Base-by-base conservation (phyloP, 2,888 invertebrate species). In the Erpobdella octoculata region DNA sequence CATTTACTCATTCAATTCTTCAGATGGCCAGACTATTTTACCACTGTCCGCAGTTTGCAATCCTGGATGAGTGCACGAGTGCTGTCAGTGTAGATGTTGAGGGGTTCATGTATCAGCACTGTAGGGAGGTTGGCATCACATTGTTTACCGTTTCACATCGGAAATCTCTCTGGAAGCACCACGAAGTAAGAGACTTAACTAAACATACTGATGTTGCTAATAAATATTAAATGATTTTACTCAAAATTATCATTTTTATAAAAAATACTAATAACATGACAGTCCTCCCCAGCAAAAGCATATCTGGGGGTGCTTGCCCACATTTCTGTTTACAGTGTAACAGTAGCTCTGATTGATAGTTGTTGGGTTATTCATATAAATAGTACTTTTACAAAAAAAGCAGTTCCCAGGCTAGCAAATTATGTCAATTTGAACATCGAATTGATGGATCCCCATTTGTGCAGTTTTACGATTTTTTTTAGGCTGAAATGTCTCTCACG, bases 21-120 rank as follows among this genome's bases (percentile, higher is more conserved):
- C 80, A 91, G 87, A 97, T 97, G 96, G 93, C 96, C 18, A 88
- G 96, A 21, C 86, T 97, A 75, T 95, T 97, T 85, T 97, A 97
- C 85, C 95, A 97, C 84, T 89, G 89, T 81, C 98, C 98, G 0
- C 95, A 96, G 85, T 98, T 97, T 85, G 98, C 98, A 15, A 97
- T 98, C 79, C 85, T 98, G 78, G 98, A 98, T 81, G 98, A 98
- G 83, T 98, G 98, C 82, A 98, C 98, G 0, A 94, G 93, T 82
- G 97, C 97, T 0, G 97, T 98, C 0, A 95, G 94, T 66, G 93
- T 97, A 0, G 98, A 98, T 83, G 97, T 98, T 0, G 98, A 98
- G 82, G 95, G 94, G 36, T 89, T 89, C 76, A 96, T 98, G 91
- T 98, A 98, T 81, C 89, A 90, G 78, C 93, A 95, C 84, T 94